Conservation (phyloP, 1,140 invertebrate genomes). For the Drosophila rufa region DNA sequence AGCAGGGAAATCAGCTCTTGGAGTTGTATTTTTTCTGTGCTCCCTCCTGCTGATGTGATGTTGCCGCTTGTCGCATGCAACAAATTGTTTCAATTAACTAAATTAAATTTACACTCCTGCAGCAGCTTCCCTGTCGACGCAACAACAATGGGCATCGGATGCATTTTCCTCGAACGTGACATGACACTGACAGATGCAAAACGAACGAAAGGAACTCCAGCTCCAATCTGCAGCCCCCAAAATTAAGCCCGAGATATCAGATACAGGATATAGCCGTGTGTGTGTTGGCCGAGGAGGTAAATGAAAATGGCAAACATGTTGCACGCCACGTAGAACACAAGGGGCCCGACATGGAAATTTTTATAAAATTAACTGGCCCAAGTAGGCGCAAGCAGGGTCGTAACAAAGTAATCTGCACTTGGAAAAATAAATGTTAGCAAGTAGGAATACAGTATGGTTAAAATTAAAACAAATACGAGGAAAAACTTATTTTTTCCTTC, state of each 20-base stretch:
- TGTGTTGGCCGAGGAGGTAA: conserved; percentile 26
- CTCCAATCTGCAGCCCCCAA: conserved; percentile 29
- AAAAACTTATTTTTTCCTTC: too few relatives aligned
- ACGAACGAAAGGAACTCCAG: conserved; percentile 44
- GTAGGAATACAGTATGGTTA: too few relatives aligned
- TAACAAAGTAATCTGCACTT: conserved; percentile 50
- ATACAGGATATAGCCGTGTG: conserved; percentile 1
- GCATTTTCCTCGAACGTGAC: conserved; percentile 78
- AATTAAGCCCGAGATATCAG: conserved; percentile 49
- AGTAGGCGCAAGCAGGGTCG: conserved; percentile 47
- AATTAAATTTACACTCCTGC: conserved; percentile 84
- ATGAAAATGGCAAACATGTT: conserved; percentile 73
- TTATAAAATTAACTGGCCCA: conserved; percentile 78
- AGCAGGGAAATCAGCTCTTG: conserved; percentile 37
- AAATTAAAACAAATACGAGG: too few relatives aligned
- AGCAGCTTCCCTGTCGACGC: conserved; percentile 66
- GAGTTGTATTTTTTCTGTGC: conserved; percentile 22
- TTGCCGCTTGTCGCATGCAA: conserved; percentile 76
- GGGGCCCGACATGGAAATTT: conserved; percentile 68
- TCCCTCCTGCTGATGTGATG: conserved; percentile 38
- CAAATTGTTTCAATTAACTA: conserved; percentile 85
- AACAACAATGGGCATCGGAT: conserved; percentile 64
- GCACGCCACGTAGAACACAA: conserved; percentile 49
- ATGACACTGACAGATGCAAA: conserved; percentile 82
- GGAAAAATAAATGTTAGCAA: conserved; percentile 14